A percentile compares a stretch with the other conserved stretches of the same genome.
Conservation (phyloP, 2,888 invertebrate genomes). For the Drosophila macrospina region DNA sequence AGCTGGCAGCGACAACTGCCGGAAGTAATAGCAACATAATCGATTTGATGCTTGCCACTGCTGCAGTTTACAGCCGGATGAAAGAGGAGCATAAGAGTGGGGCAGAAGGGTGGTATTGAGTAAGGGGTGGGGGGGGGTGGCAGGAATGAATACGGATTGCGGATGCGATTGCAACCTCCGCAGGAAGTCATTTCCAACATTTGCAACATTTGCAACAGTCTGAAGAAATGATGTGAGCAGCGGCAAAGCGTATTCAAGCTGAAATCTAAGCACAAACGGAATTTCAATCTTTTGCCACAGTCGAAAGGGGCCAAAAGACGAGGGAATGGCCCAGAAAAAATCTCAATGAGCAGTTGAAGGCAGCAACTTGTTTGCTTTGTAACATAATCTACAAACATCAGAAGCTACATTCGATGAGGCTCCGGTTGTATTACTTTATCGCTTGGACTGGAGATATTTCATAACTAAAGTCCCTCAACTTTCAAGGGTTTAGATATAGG, state of each 20-base stretch:
- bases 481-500: too few species aligned
- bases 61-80: constrained; percentile 65
- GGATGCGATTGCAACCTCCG: constrained; percentile 36
- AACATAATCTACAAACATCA: too few species aligned
- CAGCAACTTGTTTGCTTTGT: too few species aligned
- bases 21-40: constrained; percentile 81
- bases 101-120: too few species aligned
- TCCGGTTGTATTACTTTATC: not conserved
- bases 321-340: not conserved
- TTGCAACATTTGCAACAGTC: constrained; percentile 67
- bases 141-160: constrained; percentile 12
- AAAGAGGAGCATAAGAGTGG: too few species aligned
- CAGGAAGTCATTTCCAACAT: constrained; percentile 75
- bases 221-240: constrained; percentile 35
- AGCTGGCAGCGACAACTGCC: constrained; percentile 72
- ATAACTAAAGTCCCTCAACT: too few species aligned
- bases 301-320: not conserved
- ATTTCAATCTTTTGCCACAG: constrained; percentile 28
- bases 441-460: not conserved
- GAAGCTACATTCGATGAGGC: too few species aligned
- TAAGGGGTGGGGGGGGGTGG: not conserved
- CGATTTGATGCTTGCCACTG: constrained; percentile 69
- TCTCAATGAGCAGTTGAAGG: too few species aligned
- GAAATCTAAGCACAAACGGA: constrained; percentile 42
- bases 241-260: constrained; percentile 20